Percentiles rank a stretch among this genome's conserved stretches.
These are phyloP conservation scores for Ageneiosus marmoratus DNA, from an alignment of 2,113 vertebrate genomes.

Conservation along the genomic window DNA sequence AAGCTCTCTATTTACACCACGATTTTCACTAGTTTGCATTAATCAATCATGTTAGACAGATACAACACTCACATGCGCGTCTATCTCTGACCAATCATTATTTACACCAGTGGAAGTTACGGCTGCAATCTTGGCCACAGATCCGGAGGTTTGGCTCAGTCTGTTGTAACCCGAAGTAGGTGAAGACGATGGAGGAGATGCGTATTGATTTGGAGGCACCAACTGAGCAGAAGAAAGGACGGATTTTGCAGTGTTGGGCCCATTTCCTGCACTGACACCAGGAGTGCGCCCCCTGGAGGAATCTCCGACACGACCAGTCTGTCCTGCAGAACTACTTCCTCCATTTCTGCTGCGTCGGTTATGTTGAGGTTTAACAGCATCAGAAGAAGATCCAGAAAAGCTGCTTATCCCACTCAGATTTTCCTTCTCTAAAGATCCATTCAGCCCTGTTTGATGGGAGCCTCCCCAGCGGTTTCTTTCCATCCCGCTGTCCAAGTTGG, in stretches of 20 bases:
- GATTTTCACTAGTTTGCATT: no score
- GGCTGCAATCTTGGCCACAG: slow-evolving; percentile 38
- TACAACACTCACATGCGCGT: slow-evolving; percentile 75
- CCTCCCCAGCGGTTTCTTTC: slow-evolving; percentile 51
- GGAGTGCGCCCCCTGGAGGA: slow-evolving; percentile 68
- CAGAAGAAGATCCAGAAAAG: slow-evolving; percentile 21
- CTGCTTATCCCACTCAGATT: slow-evolving; percentile 26
- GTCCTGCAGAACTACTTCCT: slow-evolving; percentile 22
- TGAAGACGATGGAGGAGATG: slow-evolving; percentile 56
- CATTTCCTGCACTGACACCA: slow-evolving; percentile 63
- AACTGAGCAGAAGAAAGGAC: slow-evolving; percentile 35
- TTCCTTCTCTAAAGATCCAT: slow-evolving; percentile 55
- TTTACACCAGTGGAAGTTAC: slow-evolving; percentile 36
- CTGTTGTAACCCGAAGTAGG: slow-evolving; percentile 67
- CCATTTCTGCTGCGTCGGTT: slow-evolving; percentile 75
- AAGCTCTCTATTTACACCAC: no score
- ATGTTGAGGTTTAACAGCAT: not conserved
- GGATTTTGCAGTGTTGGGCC: slow-evolving; percentile 16
- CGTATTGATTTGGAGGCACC: slow-evolving; percentile 54
- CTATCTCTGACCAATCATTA: slow-evolving; percentile 59
- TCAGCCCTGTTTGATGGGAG: slow-evolving; percentile 49
- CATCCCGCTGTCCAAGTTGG: slow-evolving; percentile 54
- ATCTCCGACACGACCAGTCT: slow-evolving; percentile 48
- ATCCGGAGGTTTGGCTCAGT: slow-evolving; percentile 54
- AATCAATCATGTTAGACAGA: not conserved